Evolutionary conservation across 1,140 invertebrate species (phyloP), one percentile per base, ranked within the genome.

Genomic region (Bicyclus anynana): DNA sequence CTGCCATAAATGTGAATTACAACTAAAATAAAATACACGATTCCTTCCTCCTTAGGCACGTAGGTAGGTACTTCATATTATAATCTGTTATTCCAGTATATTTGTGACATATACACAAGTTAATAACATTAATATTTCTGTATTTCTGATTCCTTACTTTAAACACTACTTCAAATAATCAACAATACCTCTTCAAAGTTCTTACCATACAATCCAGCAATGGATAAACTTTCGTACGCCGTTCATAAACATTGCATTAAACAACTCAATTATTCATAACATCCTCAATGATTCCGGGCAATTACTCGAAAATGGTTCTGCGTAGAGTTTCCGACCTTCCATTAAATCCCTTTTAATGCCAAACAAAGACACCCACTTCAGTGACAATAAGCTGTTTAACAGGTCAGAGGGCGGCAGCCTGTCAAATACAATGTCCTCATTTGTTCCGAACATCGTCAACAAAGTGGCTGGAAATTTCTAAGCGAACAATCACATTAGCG

Each of bases 361-460:
- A 35, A 35, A 54, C 53, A 54, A 47, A 54, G 42, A 29, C 16
- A 18, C 18, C 40, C 44, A 46, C 21, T 35, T 21, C 20, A 37
- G n/a, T 44, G 42, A 53, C 21, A 48, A 56, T 23, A 56, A 49
- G 42, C 18, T 40, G 23, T 48, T 49, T 49, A 56, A 20, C 14
- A 50, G 17, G 48, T 18, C 44, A 56, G 53, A 18, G 12, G 13
- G 38, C 21, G 42, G 29, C 23, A 18, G 16, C 51, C 53, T 56
- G 29, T 48, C 53, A 37, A 29, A 23, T 37, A 49, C 42, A 56
- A 13, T 20, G 20, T 4, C 35, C 35, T 27, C 53, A n/a, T 17
- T 56, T 33, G 29, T 26, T 35, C n/a, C n/a, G 13, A 49, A 9
- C 5, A 38, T 48, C 17, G 26, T 27, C 38, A 44, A 44, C 38